phyloP scores from a whole-genome alignment of 2,113 vertebrate species.

The Colaptes auratus region DNA sequence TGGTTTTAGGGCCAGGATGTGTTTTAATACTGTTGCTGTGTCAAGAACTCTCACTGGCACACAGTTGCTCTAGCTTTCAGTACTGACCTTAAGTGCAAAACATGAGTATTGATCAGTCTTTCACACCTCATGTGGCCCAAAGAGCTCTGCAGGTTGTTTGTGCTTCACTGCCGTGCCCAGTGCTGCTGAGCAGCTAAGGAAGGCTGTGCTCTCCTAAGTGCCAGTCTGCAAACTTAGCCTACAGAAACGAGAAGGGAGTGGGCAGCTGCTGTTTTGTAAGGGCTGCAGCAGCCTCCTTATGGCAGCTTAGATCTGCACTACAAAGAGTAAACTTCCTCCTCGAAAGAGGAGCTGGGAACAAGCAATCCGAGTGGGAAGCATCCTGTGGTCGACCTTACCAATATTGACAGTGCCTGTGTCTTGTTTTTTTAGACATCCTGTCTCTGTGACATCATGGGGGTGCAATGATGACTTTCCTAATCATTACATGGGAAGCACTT shows the following conservation, averaged over 20 bases:
- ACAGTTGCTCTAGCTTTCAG: not conserved
- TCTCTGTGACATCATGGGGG: not conserved
- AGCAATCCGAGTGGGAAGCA: not conserved
- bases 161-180: not conserved
- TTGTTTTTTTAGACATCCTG: not conserved
- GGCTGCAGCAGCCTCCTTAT: not conserved
- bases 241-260: not conserved
- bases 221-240: not conserved
- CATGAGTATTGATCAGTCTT: not conserved
- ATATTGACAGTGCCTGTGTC: not conserved
- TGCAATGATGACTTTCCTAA: not conserved
- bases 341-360: not conserved
- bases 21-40: slow-evolving; percentile 7
- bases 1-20: slow-evolving; percentile 57
- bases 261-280: not conserved
- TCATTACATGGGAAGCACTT: not conserved
- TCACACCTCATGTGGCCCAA: not conserved
- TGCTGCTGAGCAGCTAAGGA: not conserved
- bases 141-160: not conserved
- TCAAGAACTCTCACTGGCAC: slow-evolving; percentile 32
- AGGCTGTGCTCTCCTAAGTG: not conserved
- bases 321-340: not conserved
- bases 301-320: not conserved
- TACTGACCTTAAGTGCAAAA: not conserved
- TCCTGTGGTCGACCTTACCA: not conserved